Conservation (phyloP, 2,888 invertebrate genomes). For the Drosophila affinis region DNA sequence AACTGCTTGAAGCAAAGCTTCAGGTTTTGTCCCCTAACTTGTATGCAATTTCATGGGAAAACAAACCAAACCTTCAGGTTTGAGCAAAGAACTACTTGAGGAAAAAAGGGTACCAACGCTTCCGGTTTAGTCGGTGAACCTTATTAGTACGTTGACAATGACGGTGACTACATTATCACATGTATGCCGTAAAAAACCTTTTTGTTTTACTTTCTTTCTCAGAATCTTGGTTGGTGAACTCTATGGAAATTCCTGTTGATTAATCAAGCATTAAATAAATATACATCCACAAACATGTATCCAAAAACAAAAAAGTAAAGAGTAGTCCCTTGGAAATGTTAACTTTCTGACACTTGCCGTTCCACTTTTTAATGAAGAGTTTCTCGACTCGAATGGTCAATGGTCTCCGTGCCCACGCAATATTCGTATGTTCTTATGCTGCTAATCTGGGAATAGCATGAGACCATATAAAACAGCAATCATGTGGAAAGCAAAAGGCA, state of each 20-base stretch:
- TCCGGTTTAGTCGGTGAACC: no score
- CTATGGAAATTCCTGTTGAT: neutral
- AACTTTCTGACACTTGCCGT: neutral
- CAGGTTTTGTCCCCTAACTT: no score
- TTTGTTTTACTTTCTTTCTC: neutral
- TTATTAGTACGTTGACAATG: no score
- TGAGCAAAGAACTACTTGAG: no score
- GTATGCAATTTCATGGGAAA: no score
- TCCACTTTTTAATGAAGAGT: neutral
- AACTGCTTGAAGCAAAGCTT: no score
- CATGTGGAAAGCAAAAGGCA: slow-evolving; percentile 65
- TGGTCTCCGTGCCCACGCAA: neutral
- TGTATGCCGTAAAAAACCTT: neutral
- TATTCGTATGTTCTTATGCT: slow-evolving; percentile 28
- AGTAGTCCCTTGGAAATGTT: neutral
- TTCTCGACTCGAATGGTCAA: neutral
- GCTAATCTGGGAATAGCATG: slow-evolving; percentile 12
- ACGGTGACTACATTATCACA: no score
- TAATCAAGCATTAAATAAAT: neutral
- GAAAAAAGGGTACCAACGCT: no score
- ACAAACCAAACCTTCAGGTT: no score
- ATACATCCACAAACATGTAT: no score
- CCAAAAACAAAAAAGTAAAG: neutral
- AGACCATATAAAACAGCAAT: slow-evolving; percentile 39
- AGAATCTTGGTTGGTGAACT: neutral